Evolutionary conservation across 1,140 invertebrate species (phyloP), one percentile per base, ranked within the genome.

Genomic region (Diachasmimorpha longicaudata): DNA sequence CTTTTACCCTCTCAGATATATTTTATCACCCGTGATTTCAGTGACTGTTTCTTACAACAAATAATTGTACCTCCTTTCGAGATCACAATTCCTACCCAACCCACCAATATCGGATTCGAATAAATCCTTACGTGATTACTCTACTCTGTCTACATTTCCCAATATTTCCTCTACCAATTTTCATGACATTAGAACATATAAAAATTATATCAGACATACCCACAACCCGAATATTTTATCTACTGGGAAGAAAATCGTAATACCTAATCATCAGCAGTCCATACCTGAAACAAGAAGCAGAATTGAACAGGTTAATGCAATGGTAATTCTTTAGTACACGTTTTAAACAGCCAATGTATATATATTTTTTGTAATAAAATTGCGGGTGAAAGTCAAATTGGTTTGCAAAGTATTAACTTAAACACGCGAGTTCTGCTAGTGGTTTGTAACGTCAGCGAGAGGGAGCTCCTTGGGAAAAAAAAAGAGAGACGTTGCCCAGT

Each of bases 331-430:
- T 68, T 14, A 19, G 66, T 19, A 31, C 25, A 66, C 39, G 39
- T 42, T 42, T 42, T 42, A 42, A 10, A 42, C 39, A 42, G 39
- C 25, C 31, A 37, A 68, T 39, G 11, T 68, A 36, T 66, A 36
- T 66, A 31, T 37, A 36, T 68, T 68, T 39, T 68, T 68, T 68
- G 58, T 68, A 85, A 85, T 83, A 77, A 84, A 84, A 85, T 81
- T 79, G 79, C 67, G 80, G 79, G 82, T 84, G 83, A 85, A 85
- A 85, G 81, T 81, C 79, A 86, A 85, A 86, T 86, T 85, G 84
- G 84, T 81, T 85, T 81, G 83, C 82, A 78, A 63, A 63, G 21
- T 63, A 63, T 63, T 63, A 63, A 63, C 36, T 58, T 52, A 75
- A 37, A 75, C 67, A 67, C 72, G 58, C 36, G 71, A 72, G 71